Conservation (phyloP, 2,113 vertebrate species). For the Nycticebus coucang region DNA sequence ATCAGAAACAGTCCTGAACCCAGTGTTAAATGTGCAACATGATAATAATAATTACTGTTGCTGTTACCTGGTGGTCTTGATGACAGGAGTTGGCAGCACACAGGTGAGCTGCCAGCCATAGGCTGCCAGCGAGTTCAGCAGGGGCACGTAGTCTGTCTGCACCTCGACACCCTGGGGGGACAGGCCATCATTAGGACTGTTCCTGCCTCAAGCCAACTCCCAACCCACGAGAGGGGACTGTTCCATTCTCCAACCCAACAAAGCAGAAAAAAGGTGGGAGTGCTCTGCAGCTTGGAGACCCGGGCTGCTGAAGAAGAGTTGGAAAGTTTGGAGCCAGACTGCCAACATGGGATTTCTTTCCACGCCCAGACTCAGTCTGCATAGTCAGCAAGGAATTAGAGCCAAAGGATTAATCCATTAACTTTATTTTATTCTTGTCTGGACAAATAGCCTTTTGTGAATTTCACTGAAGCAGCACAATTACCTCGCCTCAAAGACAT, state of each 20-base stretch:
- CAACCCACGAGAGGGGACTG: accelerated
- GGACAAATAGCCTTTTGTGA: slow-evolving; percentile 43
- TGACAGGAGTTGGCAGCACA: slow-evolving; percentile 94
- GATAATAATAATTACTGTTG: accelerated
- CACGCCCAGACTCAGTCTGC: neutral
- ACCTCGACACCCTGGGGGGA: slow-evolving; percentile 91
- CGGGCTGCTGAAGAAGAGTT: neutral
- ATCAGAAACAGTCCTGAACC: accelerated
- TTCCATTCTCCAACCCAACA: neutral
- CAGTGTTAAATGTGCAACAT: accelerated
- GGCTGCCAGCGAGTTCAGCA: slow-evolving; percentile 94
- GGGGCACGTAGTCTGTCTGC: slow-evolving; percentile 95
- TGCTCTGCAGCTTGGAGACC: neutral
- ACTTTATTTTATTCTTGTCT: slow-evolving; percentile 40
- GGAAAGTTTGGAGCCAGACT: slow-evolving; percentile 20
- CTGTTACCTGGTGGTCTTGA: slow-evolving; percentile 95
- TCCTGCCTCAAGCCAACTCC: neutral
- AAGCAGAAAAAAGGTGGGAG: slow-evolving; percentile 14
- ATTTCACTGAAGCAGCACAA: neutral
- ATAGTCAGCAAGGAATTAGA: neutral
- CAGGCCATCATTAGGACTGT: slow-evolving; percentile 66
- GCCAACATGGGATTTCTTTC: slow-evolving; percentile 57
- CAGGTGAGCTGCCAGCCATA: slow-evolving; percentile 98
- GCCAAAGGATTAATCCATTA: slow-evolving; percentile 33
- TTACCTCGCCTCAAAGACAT: slow-evolving; percentile 22